Evolutionary conservation across 2,113 vertebrate genomes (phyloP).

Genomic region (Chitala chitala): DNA sequence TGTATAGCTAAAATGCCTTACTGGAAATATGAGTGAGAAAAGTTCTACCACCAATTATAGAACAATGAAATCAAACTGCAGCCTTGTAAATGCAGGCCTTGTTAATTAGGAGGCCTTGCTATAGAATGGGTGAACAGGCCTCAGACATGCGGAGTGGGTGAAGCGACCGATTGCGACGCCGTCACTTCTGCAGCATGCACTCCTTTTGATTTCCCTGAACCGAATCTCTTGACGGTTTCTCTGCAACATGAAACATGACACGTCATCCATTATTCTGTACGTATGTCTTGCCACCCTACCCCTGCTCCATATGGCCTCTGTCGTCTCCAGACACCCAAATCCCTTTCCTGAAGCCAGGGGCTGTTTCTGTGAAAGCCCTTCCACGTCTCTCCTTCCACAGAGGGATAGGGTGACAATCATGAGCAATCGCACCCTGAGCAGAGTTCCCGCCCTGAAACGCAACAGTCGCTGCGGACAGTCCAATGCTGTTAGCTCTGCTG

Average conservation of each 20-base stretch:
- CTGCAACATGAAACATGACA: slow-evolving; percentile 75
- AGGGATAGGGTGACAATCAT: slow-evolving; percentile 62
- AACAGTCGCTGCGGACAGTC: slow-evolving; percentile 52
- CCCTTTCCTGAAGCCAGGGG: slow-evolving; percentile 68
- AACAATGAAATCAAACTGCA: no score
- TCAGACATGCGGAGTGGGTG: background rate
- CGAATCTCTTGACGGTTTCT: slow-evolving; percentile 66
- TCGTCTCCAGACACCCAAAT: slow-evolving; percentile 73
- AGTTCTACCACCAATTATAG: background rate
- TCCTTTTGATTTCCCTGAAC: slow-evolving; percentile 69
- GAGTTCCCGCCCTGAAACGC: slow-evolving; percentile 51
- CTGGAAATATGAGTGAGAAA: background rate
- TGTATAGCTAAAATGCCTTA: background rate
- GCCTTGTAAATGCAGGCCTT: no score
- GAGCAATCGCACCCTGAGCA: slow-evolving; percentile 53
- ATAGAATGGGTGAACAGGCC: no score
- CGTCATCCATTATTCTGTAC: slow-evolving; percentile 75
- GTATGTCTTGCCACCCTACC: slow-evolving; percentile 64
- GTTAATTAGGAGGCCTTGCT: no score
- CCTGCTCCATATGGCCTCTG: slow-evolving; percentile 68
- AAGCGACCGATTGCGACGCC: slow-evolving; percentile 52
- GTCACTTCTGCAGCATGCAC: slow-evolving; percentile 60
- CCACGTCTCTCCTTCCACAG: slow-evolving; percentile 63
- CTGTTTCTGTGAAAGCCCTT: slow-evolving; percentile 66
- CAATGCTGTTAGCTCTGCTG: slow-evolving; percentile 50